Percentiles rank a stretch among this genome's conserved stretches.
Conservation (phyloP, 1,140 invertebrate genomes). For the Samia ricini region DNA sequence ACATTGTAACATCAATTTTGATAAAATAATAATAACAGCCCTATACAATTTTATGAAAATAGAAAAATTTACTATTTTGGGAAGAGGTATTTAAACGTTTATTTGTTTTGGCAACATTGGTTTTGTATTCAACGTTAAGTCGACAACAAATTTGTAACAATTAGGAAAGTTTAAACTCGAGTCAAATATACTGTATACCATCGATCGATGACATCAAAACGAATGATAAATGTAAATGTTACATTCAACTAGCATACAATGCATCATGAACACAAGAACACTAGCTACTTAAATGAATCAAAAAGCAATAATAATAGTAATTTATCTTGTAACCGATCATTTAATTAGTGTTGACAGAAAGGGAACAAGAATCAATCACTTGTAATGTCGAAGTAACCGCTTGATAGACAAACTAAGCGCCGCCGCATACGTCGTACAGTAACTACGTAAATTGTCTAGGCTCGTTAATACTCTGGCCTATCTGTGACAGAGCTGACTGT, state of each 20-base stretch:
- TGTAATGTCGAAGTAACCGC: conserved; percentile 26
- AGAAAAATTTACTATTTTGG: too few relatives aligned
- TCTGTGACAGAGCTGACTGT: background rate
- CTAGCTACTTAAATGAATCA: conserved; percentile 31
- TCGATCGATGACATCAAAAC: too few relatives aligned
- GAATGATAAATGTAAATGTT: background rate
- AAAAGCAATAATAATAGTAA: conserved; percentile 38
- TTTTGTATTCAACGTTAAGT: too few relatives aligned
- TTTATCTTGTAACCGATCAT: conserved; percentile 44
- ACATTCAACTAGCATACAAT: background rate
- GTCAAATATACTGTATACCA: too few relatives aligned
- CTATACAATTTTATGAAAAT: too few relatives aligned
- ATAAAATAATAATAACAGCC: too few relatives aligned
- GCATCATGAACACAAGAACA: background rate
- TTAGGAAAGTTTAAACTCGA: too few relatives aligned
- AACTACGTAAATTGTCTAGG: background rate
- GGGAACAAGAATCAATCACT: conserved; percentile 47
- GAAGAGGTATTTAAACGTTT: too few relatives aligned
- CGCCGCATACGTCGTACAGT: background rate
- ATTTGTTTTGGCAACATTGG: too few relatives aligned
- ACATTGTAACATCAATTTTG: too few relatives aligned
- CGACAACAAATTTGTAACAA: too few relatives aligned
- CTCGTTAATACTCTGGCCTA: background rate
- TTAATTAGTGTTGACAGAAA: conserved; percentile 48
- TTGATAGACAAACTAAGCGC: conserved; percentile 3